Evolutionary conservation across 2,797 vertebrate species (phyloP).

Genomic region (Gadopsis marmoratus): DNA sequence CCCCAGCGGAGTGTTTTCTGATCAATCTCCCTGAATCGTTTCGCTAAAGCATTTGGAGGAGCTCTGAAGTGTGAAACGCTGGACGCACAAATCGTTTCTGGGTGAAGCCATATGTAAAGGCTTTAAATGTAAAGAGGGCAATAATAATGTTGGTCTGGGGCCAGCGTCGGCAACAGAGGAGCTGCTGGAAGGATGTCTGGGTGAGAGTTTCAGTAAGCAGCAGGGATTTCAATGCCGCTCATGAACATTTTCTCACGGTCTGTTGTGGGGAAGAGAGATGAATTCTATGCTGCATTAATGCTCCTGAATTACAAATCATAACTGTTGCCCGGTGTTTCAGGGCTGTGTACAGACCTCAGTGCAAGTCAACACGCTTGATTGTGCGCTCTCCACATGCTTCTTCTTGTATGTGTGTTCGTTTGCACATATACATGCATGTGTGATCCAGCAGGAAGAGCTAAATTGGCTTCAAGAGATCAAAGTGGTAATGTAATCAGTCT

Average conservation of each 20-base stretch:
- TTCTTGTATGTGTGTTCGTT: conserved; percentile 26
- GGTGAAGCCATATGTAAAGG: conserved; percentile 49
- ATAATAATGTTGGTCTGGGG: conserved; percentile 52
- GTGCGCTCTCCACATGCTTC: conserved; percentile 19
- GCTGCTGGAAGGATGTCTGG: conserved; percentile 51
- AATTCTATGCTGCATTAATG: neutral
- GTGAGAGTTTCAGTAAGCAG: conserved; percentile 5
- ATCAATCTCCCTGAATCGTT: conserved; percentile 51
- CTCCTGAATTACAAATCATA: conserved; percentile 27
- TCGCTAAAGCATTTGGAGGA: conserved; percentile 28
- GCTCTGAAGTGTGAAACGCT: conserved; percentile 52
- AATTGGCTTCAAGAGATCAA: conserved; percentile 69
- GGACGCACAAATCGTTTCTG: conserved; percentile 57
- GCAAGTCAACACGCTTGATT: conserved; percentile 1
- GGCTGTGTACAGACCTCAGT: neutral
- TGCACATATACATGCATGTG: conserved; percentile 19
- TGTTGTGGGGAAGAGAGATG: conserved; percentile 9
- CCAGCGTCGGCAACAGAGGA: conserved; percentile 39
- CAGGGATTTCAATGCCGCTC: conserved; percentile 30
- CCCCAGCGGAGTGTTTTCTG: conserved; percentile 57
- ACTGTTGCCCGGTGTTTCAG: neutral
- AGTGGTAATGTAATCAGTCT: conserved; percentile 71
- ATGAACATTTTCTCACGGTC: neutral
- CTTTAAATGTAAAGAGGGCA: conserved; percentile 41
- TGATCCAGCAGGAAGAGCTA: conserved; percentile 37